These are phyloP conservation scores for Zalophus californianus DNA, from an alignment of 2,797 vertebrate species.

Conservation along the genomic window DNA sequence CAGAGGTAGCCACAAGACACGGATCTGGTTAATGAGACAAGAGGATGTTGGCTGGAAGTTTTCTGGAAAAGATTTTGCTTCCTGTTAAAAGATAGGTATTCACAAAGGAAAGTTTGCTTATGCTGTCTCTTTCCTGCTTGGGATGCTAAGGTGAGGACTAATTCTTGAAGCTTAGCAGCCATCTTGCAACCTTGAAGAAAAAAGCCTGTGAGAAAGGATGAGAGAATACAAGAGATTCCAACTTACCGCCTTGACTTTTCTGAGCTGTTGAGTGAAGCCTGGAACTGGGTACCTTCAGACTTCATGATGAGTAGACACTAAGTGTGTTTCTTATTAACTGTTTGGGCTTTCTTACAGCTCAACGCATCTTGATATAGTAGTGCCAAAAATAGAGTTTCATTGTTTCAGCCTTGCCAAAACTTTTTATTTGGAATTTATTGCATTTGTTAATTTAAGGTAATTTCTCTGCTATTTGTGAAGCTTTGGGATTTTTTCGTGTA, in stretches of 20 bases:
- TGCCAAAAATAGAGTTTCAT: neutral
- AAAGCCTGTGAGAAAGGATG: no score
- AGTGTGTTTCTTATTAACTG: neutral
- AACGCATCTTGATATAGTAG: neutral
- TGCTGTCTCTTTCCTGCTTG: neutral
- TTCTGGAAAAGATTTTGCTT: constrained; percentile 24
- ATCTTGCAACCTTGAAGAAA: neutral
- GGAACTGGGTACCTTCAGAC: neutral
- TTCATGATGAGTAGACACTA: neutral
- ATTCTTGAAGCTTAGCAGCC: neutral
- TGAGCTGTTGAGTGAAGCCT: neutral
- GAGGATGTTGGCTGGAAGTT: neutral
- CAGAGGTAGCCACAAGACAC: neutral
- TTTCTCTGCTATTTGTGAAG: neutral
- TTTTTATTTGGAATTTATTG: neutral
- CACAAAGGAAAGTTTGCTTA: neutral
- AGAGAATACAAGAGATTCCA: neutral
- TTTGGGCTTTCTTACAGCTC: neutral
- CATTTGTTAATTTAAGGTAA: neutral
- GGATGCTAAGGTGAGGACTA: neutral
- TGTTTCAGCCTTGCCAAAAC: neutral
- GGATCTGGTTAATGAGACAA: neutral
- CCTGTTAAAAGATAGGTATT: neutral
- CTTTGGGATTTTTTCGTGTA: neutral
- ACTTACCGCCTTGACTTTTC: neutral